phyloP scores from a whole-genome alignment of 2,888 invertebrate species.

The Apotomis turbidana region DNA sequence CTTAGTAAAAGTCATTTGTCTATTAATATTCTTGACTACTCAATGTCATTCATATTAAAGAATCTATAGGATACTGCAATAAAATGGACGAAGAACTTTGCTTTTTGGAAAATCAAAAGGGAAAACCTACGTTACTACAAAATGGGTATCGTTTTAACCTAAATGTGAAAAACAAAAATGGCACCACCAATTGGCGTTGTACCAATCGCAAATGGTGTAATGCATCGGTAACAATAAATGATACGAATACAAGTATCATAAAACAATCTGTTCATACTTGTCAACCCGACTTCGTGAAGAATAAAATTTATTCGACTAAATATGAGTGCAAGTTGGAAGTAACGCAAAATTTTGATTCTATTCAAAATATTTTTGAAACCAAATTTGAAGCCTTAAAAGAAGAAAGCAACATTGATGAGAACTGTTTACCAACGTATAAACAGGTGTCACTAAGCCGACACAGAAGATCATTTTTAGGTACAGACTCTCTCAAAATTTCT shows the following conservation, averaged over 20 bases:
- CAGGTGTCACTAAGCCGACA: slow-evolving; percentile 14
- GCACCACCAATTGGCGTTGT: slow-evolving; percentile 10
- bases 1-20: not conserved
- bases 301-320: slow-evolving; percentile 11
- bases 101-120: slow-evolving; percentile 12
- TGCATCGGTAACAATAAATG: slow-evolving; percentile 13
- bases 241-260: slow-evolving; percentile 6
- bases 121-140: slow-evolving; percentile 11
- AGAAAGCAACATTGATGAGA: slow-evolving; percentile 6
- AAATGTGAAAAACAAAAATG: slow-evolving; percentile 8
- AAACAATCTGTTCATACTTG: slow-evolving; percentile 6
- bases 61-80: slow-evolving; percentile 5
- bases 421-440: slow-evolving; percentile 6
- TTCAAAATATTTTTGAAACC: slow-evolving; percentile 9
- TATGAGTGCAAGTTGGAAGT: slow-evolving; percentile 10
- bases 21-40: slow-evolving; percentile 3
- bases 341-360: slow-evolving; percentile 13
- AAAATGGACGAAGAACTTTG: slow-evolving; percentile 15
- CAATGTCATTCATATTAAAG: slow-evolving; percentile 11
- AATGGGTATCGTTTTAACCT: slow-evolving; percentile 3
- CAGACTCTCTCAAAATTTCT: slow-evolving; percentile 5
- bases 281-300: slow-evolving; percentile 11
- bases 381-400: slow-evolving; percentile 10
- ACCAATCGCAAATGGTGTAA: slow-evolving; percentile 10
- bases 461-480: slow-evolving; percentile 6